Base-by-base conservation (phyloP, 2,797 vertebrate genomes). In the Sarcophilus harrisii region DNA sequence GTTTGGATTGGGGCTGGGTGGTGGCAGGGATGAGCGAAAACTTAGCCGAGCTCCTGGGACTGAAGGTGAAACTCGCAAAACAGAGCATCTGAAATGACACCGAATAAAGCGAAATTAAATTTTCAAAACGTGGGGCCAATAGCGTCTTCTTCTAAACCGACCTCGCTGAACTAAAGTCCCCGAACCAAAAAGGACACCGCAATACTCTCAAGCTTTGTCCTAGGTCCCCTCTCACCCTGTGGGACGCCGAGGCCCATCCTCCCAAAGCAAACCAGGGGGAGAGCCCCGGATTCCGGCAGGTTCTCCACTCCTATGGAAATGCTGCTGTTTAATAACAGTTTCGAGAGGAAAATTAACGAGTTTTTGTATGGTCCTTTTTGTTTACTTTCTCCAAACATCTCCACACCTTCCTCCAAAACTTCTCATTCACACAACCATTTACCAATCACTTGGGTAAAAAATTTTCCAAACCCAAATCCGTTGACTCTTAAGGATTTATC, bases 31-130 rank as follows among this genome's bases (percentile, higher is more conserved):
- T 27, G 29, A 89, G 58, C 73, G 91, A 59, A 93, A 94, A 91
- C 92, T 92, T 66, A 92, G 29, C 93, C 90, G 27, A 16, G 55
- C 54, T 93, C 91, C 92, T 93, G 73, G n/a, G 21, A 0, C 1
- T 38, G 93, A 32, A 21, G 66, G 16, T 45, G 58, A 94, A 95
- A 87, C 95, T 92, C 90, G 38, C 54, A 12, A 45, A 91, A n/a
- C 90, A 32, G 91, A 94, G 59, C 49, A 24, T 90, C 49, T 16
- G 52, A 58, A n/a, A n/a, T 87, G 94, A 95, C 92, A 96, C 93
- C 92, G 28, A 93, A 93, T 96, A 58, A 96, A 96, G 95, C 95
- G 95, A 98, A 97, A 96, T 95, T 52, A 1, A 54, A 21, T 55
- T 91, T 90, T 62, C 93, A 38, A 57, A 54, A 66, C 92, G 52